These are phyloP conservation scores for Manis javanica DNA, from an alignment of 2,797 vertebrate species.

Conservation along the genomic window DNA sequence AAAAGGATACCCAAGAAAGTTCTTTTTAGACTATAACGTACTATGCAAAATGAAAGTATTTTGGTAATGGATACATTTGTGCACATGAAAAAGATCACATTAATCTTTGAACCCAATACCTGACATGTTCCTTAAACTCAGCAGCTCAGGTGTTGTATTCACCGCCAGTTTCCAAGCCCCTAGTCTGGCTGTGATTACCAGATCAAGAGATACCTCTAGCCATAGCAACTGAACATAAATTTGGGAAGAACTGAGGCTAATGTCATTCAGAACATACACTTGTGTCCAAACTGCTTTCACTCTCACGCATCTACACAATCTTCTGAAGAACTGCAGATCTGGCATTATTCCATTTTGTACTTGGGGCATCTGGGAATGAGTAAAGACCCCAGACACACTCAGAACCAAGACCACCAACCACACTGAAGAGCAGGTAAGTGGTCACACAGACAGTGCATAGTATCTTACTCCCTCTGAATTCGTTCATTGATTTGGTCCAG, in stretches of 20 bases:
- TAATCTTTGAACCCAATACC: neutral
- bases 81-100: neutral
- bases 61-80: conserved; percentile 8
- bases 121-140: neutral
- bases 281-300: neutral
- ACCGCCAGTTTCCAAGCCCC: neutral
- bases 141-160: neutral
- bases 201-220: neutral
- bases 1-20: neutral
- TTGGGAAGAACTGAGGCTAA: neutral
- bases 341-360: neutral
- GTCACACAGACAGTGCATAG: neutral
- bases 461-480: neutral
- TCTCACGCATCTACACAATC: neutral
- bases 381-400: neutral
- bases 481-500: conserved; percentile 45
- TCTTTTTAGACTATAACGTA: neutral
- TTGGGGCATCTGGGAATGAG: neutral
- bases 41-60: neutral
- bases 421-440: neutral
- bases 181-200: neutral
- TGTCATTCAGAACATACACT: neutral
- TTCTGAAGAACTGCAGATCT: neutral
- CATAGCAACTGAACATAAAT: neutral
- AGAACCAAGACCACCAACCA: neutral